These are phyloP conservation scores for Enoplosus armatus DNA, from an alignment of 2,797 vertebrate species.

Conservation along the genomic window DNA sequence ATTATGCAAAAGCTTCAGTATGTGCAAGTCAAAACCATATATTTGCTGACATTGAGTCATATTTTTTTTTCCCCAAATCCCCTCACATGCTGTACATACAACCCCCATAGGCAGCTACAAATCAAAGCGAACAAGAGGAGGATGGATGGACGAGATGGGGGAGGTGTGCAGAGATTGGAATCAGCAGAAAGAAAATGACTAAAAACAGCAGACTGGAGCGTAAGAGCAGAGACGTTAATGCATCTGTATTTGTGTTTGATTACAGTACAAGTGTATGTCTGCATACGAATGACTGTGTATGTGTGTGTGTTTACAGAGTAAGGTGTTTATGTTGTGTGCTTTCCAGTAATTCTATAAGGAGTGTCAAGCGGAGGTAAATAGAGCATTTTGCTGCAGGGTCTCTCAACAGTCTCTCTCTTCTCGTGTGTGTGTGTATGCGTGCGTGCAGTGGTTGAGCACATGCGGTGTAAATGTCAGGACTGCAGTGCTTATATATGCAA, in stretches of 20 bases:
- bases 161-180: constrained; percentile 48
- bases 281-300: neutral
- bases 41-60: constrained; percentile 45
- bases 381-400: constrained; percentile 46
- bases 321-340: constrained; percentile 30
- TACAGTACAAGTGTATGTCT: constrained; percentile 8
- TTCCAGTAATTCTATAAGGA: constrained; percentile 41
- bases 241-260: constrained; percentile 32
- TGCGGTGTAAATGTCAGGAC: constrained; percentile 50
- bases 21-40: constrained; percentile 9
- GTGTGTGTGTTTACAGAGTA: constrained; percentile 13
- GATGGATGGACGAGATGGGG: constrained; percentile 35
- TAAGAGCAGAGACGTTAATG: constrained; percentile 22
- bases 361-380: constrained; percentile 63
- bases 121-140: constrained; percentile 48
- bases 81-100: constrained; percentile 22
- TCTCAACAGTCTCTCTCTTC: constrained; percentile 1
- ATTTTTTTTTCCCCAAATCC: constrained; percentile 31
- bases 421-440: neutral
- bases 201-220: constrained; percentile 22
- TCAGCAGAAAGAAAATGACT: constrained; percentile 32
- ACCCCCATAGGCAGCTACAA: constrained; percentile 38
- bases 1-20: neutral
- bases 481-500: neutral
- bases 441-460: neutral